These are phyloP conservation scores for Tachystola acroxantha DNA, from an alignment of 2,888 invertebrate species.

Conservation along the genomic window DNA sequence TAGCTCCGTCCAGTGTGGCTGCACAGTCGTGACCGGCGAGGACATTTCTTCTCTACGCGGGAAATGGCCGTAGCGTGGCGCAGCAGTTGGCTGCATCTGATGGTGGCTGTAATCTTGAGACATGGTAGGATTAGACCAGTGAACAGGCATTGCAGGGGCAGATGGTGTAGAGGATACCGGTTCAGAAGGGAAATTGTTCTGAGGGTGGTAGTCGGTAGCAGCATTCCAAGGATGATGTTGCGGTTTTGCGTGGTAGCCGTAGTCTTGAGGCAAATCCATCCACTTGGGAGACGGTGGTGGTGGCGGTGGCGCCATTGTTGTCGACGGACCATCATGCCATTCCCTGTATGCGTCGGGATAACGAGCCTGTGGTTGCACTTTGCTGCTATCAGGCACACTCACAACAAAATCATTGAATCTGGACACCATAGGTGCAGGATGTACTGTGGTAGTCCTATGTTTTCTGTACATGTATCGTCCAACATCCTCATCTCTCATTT, in stretches of 20 bases:
- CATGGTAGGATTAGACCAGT: not conserved
- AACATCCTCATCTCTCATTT: constrained; percentile 37
- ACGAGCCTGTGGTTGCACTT: not conserved
- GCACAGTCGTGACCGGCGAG: not conserved
- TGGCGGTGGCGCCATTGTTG: constrained; percentile 16
- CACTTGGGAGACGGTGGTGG: constrained; percentile 21
- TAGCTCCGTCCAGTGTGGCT: constrained; percentile 1
- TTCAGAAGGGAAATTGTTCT: not conserved
- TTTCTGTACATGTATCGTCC: constrained; percentile 31
- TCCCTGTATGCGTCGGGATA: constrained; percentile 9
- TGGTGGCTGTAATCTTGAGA: not conserved
- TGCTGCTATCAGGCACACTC: not conserved
- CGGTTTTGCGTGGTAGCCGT: constrained; percentile 10
- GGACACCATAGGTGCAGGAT: constrained; percentile 6
- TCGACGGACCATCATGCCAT: constrained; percentile 12
- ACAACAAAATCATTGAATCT: constrained; percentile 1
- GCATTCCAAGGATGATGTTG: constrained; percentile 4
- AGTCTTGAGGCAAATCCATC: constrained; percentile 19
- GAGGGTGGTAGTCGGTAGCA: not conserved
- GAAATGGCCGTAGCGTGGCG: not conserved
- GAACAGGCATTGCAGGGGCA: not conserved
- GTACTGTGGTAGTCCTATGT: constrained; percentile 18
- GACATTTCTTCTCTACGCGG: not conserved
- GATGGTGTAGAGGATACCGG: not conserved
- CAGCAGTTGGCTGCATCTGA: not conserved